phyloP scores from a whole-genome alignment of 2,113 vertebrate species.

The Burhinus oedicnemus region DNA sequence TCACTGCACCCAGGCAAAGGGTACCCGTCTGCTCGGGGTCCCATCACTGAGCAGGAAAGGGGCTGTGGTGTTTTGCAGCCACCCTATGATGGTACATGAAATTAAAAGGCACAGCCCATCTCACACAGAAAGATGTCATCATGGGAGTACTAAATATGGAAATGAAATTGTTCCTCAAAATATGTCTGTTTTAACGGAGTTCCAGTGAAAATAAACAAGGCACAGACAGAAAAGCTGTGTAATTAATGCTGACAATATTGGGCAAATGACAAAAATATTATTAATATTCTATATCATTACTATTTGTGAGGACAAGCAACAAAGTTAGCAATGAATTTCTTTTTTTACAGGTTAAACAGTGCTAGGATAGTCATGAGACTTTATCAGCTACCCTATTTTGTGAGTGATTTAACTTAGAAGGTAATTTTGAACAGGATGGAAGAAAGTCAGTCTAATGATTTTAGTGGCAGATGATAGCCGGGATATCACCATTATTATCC shows the following conservation, averaged over 20 bases:
- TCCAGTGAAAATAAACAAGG: not conserved
- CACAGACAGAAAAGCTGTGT: not conserved
- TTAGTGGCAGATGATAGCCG: not conserved
- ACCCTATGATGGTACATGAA: not conserved
- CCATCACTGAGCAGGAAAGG: not conserved
- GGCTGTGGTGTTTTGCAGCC: not conserved
- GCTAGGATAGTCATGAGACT: not conserved
- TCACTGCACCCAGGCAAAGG: accelerated
- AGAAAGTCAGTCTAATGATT: not conserved
- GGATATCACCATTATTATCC: not conserved
- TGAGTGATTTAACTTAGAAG: not conserved
- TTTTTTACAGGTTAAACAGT: not conserved
- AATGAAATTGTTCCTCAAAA: not conserved
- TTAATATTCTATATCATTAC: not conserved
- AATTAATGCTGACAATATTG: not conserved
- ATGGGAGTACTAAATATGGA: not conserved
- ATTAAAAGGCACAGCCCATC: not conserved
- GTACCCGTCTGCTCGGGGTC: not conserved
- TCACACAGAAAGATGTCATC: not conserved
- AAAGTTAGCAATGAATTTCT: not conserved
- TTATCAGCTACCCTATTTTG: not conserved
- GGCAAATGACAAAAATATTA: not conserved
- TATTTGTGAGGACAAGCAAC: not conserved
- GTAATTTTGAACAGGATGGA: not conserved
- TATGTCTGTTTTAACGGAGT: not conserved